phyloP scores from a whole-genome alignment of 2,113 vertebrate genomes.

The Axis porcinus region DNA sequence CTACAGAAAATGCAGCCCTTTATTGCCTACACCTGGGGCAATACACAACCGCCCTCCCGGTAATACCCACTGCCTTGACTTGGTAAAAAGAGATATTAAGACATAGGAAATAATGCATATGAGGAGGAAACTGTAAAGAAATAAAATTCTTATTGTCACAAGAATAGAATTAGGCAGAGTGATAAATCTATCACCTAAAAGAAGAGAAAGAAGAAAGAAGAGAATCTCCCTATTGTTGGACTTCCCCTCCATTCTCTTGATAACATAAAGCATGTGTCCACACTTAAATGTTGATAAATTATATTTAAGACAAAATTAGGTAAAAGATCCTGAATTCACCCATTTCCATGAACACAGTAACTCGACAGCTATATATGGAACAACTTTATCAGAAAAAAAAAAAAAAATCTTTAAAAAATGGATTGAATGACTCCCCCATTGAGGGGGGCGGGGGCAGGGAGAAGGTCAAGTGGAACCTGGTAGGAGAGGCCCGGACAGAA shows the following conservation, averaged over 20 bases:
- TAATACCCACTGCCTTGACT: neutral
- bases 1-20: neutral
- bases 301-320: neutral
- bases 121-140: neutral
- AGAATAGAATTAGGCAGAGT: neutral
- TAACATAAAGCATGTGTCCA: neutral
- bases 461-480: neutral
- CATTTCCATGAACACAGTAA: neutral
- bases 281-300: neutral
- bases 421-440: no score
- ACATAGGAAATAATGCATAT: neutral
- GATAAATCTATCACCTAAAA: neutral
- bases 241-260: neutral
- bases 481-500: no score
- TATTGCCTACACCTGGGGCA: neutral
- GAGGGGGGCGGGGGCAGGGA: fast-evolving
- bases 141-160: no score
- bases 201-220: neutral
- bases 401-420: neutral
- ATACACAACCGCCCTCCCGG: neutral
- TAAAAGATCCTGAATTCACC: neutral
- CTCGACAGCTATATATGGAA: neutral
- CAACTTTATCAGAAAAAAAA: neutral
- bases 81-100: neutral
- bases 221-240: neutral